A percentile compares a stretch with the other conserved stretches of the same genome.
phyloP scores from a whole-genome alignment of 1,140 invertebrate species.

The Charaxes varanes region DNA sequence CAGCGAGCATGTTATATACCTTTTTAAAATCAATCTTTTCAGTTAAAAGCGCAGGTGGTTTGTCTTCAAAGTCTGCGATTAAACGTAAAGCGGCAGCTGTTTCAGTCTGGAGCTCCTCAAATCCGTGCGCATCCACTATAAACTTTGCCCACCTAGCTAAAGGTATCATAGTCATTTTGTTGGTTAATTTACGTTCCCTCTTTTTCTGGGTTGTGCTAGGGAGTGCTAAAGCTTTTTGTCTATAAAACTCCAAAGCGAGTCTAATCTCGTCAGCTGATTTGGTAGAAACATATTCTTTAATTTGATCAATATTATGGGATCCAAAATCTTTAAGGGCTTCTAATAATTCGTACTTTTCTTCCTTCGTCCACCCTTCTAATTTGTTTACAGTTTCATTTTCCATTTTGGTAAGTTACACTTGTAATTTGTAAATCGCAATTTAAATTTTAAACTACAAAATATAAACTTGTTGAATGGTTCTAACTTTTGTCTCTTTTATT shows the following conservation, averaged over 20 bases:
- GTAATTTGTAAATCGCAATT: too few relatives aligned
- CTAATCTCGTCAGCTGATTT: constrained; percentile 38
- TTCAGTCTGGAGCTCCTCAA: constrained; percentile 46
- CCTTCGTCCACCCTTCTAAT: constrained; percentile 38
- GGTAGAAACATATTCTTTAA: constrained; percentile 23
- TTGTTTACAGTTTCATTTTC: constrained; percentile 2
- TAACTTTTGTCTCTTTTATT: too few relatives aligned
- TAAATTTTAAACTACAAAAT: too few relatives aligned
- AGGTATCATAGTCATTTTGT: constrained; percentile 25
- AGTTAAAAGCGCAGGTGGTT: constrained; percentile 31
- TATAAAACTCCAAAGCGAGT: constrained; percentile 37
- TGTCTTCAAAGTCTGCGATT: constrained; percentile 54
- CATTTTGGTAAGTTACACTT: too few relatives aligned
- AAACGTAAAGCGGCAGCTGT: constrained; percentile 43
- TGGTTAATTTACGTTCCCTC: constrained; percentile 14
- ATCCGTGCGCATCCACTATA: constrained; percentile 33
- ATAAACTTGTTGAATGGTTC: too few relatives aligned
- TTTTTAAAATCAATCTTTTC: constrained; percentile 46
- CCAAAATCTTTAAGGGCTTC: constrained; percentile 35
- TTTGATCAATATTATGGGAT: constrained; percentile 26
- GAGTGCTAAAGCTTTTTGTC: constrained; percentile 26
- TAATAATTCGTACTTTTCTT: constrained; percentile 43
- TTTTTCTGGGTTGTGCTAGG: constrained; percentile 15
- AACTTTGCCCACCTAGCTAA: constrained; percentile 45
- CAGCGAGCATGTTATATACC: constrained; percentile 46